Base-by-base conservation (phyloP, 2,797 vertebrate genomes). In the Peromyscus aztecus region DNA sequence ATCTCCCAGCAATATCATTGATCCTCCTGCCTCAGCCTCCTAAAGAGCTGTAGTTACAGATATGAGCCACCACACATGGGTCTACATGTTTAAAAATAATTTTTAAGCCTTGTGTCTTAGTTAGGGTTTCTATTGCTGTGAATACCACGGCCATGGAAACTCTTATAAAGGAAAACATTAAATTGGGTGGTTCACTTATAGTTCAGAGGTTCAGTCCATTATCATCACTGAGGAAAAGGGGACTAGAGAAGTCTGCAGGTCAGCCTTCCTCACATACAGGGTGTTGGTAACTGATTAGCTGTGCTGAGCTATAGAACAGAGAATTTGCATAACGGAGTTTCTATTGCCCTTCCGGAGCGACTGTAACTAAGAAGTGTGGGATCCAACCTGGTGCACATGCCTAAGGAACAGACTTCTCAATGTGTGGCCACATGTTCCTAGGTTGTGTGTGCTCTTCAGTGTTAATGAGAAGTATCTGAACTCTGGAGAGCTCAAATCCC, bases 61-160 rank as follows among this genome's bases (percentile, higher is more conserved):
- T 34, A 49, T 17, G 12, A 24, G 3, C 6, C 21, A n/a, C 17
- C 63, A 69, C 19, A 16, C 63, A n/a, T 37, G 46, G 77, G 31
- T 83, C 71, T 43, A 91, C 43, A 55, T n/a, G 37, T 34, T 93
- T 55, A 67, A 90, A 82, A 82, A 78, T 55, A 40, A 59, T 9
- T 21, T 8, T n/a, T 40, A 82, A 82, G 57, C 12, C 37, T 73
- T 23, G 31, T 34, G 63, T 14, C 63, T 67, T 34, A 5, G 12
- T 67, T 34, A 5, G 29, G 17, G 34, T 37, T 71, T 71, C 34
- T 71, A 37, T 19, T 71, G 67, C 67, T 71, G 7, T 71, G 67
- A 71, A n/a, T 5, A 69, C 14, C 6, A n/a, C 8, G 34, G 17
- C 67, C 67, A 69, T 3, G 4, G 16, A 16, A 69, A 69, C 16